These are phyloP conservation scores for Yponomeuta sedellus DNA, from an alignment of 2,888 invertebrate species.

Conservation along the genomic window DNA sequence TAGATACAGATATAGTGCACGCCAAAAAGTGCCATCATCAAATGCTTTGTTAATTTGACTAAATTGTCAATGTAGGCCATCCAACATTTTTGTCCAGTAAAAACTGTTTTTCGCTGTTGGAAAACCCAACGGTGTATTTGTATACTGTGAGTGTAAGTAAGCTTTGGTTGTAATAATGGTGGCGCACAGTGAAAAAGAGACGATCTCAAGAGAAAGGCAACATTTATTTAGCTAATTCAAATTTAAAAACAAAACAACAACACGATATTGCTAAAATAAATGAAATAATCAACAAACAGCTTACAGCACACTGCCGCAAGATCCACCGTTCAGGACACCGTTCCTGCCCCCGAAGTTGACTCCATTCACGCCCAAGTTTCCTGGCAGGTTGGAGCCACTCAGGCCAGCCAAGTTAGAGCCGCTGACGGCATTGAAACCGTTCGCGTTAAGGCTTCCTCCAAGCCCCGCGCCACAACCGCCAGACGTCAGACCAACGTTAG, in stretches of 20 bases:
- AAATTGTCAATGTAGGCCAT: too few relatives aligned
- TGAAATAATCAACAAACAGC: not conserved
- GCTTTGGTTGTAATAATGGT: not conserved
- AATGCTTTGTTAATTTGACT: too few relatives aligned
- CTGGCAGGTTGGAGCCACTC: not conserved
- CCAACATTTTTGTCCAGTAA: too few relatives aligned
- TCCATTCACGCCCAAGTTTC: not conserved
- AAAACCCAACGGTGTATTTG: not conserved
- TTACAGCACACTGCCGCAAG: not conserved
- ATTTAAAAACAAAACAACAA: not conserved
- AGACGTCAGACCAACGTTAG: not conserved
- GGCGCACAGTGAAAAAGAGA: not conserved
- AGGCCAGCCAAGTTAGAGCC: not conserved
- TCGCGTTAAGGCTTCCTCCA: not conserved
- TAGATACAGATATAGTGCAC: too few relatives aligned
- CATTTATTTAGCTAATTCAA: constrained; percentile 1
- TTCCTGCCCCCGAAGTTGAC: not conserved
- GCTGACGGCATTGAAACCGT: not conserved
- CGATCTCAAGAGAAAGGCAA: not conserved
- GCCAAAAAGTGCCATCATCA: too few relatives aligned
- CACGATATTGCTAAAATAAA: not conserved
- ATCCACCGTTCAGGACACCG: not conserved
- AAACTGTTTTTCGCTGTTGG: too few relatives aligned
- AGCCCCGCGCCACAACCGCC: constrained; percentile 6
- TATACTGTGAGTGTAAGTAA: too few relatives aligned